Base-by-base conservation (phyloP, 2,113 vertebrate genomes). In the Nematolebias whitei region DNA sequence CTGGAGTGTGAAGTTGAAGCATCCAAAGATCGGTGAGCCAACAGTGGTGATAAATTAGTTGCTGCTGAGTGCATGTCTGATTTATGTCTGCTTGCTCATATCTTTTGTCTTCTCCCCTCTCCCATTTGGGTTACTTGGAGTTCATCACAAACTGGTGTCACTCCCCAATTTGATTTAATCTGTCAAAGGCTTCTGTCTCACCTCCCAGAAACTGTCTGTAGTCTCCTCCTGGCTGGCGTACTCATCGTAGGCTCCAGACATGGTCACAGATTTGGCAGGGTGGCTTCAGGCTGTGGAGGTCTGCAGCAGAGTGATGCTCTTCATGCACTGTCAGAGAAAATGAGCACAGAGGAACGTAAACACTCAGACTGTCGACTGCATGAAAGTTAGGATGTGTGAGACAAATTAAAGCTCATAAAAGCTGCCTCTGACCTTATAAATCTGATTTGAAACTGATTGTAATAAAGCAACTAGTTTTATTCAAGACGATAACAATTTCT, bases 151-250 rank as follows among this genome's bases (percentile, higher is more conserved):
- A 2, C 38, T 29, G n/a, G 19, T 14, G 70, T 38, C 70, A 40
- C 10, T 13, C 44, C 61, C 19, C 41, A 10, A 23, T 1, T 44
- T 0, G 14, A 6, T 47, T 67, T 58, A 54, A 86, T 81, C 65
- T 57, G 59, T 62, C 61, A 62, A 12, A 78, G 11, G 3, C 43
- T 15, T 29, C 23, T 23, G 53, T 49, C 89, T 88, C 86, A 98
- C 97, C 97, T 99, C 97, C 96, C 96, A 98, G 91, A 99, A 99
- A 90, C 96, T 99, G 93, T 98, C 96, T 0, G 95, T 96, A 38
- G 85, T 92, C 89, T 96, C 96, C 82, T 93, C 85, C 13, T 87
- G 92, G 8, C 90, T 88, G 0, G 92, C 92, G 1, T 91, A 86
- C 75, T 99, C 97, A 0, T 99, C 96, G 10, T 96, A 98, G 82